Base-by-base conservation (phyloP, 2,888 invertebrate species). In the Polydrusus pterygomalis region DNA sequence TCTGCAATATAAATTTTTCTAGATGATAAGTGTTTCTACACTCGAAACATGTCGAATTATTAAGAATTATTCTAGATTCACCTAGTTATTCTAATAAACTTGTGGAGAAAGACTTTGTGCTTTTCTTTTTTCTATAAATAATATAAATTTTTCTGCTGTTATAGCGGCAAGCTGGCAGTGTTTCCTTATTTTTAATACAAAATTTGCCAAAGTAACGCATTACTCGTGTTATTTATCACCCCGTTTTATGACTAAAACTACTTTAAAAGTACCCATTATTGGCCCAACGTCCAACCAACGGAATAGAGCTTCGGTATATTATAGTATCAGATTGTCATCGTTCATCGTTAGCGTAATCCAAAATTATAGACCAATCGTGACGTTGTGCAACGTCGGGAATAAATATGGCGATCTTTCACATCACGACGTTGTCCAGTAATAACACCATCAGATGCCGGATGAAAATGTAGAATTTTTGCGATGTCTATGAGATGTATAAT, bases 291-390 rank as follows among this genome's bases (percentile, higher is more conserved):
- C 30, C 30, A 64, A 65, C 54, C 34, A 45, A 64, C 51, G 20
- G 30, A 69, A 65, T 74, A 30, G 51, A 43, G 25, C 60, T 45
- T 40, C 25, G 5, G 25, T 25, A 25, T 25, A 25, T n/a, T n/a
- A n/a, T 47, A 60, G 70, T 62, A 74, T 75, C 64, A 63, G 75
- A 71, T 69, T 69, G 75, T 75, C 78, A 78, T 78, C 75, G 68
- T 75, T 78, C 78, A 67, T 78, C 72, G 70, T 78, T 78, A 72
- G 70, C 47, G 69, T 69, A 72, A 75, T 75, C 54, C 64, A 51
- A 78, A 78, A 75, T 78, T 78, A 78, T 78, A 54, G 71, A 38
- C 70, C 60, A 34, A 73, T 78, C 78, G 72, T 78, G 78, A 78
- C 65, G 51, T 65, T 71, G 56, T 43, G 40, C 72, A 47, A 20